These are phyloP conservation scores for Lytechinus pictus DNA, from an alignment of 35 echinoderm and acorn worm species.

Conservation along the genomic window DNA sequence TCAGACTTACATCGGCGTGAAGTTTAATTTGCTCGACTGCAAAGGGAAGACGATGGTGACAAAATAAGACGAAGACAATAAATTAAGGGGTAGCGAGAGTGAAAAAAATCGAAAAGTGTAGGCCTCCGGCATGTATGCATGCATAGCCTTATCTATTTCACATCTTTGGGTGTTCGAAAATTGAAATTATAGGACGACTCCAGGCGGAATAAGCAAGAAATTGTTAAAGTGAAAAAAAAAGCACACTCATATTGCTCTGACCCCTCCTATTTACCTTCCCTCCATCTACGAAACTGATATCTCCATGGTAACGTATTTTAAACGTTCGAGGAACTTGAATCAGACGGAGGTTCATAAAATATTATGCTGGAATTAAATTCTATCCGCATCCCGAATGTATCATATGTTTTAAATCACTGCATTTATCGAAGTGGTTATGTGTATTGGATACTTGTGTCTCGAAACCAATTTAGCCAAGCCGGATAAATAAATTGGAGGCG, in stretches of 20 bases:
- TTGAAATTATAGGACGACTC: not conserved
- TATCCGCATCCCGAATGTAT: not conserved
- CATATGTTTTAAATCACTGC: not conserved
- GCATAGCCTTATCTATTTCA: too few species aligned
- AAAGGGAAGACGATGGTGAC: not conserved
- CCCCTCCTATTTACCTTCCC: not conserved
- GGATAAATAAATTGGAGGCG: not conserved
- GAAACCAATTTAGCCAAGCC: slow-evolving; percentile 10
- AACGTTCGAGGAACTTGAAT: not conserved
- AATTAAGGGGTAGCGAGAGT: not conserved
- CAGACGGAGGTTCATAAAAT: not conserved
- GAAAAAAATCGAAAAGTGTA: not conserved
- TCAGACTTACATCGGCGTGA: not conserved
- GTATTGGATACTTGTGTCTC: not conserved
- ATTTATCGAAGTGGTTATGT: not conserved
- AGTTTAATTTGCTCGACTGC: not conserved
- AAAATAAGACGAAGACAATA: not conserved
- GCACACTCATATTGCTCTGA: not conserved
- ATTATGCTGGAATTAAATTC: not conserved
- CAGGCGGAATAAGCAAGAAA: not conserved
- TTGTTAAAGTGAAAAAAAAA: not conserved
- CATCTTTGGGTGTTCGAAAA: too few species aligned
- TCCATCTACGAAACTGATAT: not conserved
- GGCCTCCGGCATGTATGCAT: too few species aligned
- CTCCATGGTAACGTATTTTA: not conserved